Evolutionary conservation across 2,797 vertebrate genomes (phyloP).

Genomic region (Simalia tracyae): DNA sequence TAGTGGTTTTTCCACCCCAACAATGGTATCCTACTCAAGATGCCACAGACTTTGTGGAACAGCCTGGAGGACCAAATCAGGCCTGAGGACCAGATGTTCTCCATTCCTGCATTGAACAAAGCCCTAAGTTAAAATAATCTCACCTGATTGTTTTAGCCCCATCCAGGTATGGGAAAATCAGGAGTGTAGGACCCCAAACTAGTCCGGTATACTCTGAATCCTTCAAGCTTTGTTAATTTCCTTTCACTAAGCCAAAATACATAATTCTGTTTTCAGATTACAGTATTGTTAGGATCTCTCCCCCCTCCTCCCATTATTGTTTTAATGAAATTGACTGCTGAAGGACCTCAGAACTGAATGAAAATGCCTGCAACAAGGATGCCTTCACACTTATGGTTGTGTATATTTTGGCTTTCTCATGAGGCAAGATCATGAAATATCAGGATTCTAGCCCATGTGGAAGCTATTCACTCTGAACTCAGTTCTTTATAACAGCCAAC

Average conservation of each 20-base stretch:
- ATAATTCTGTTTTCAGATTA: neutral
- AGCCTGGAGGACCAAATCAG: neutral
- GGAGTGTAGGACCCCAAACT: neutral
- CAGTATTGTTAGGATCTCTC: neutral
- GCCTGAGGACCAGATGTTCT: neutral
- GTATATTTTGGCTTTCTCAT: neutral
- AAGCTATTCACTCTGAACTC: neutral
- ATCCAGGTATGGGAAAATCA: neutral
- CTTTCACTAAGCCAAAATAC: neutral
- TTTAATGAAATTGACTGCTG: neutral
- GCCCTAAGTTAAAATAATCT: neutral
- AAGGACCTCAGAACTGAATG: neutral
- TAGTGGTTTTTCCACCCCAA: neutral
- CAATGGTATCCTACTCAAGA: neutral
- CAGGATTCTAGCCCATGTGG: neutral
- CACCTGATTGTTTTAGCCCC: neutral
- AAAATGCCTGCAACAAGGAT: neutral
- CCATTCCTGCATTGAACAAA: neutral
- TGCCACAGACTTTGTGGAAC: neutral
- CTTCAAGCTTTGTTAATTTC: neutral
- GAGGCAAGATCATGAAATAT: neutral
- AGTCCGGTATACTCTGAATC: neutral
- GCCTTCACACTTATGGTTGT: neutral
- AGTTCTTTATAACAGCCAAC: neutral
- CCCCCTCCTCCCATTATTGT: neutral